These are phyloP conservation scores for Alexandromys fortis DNA, from an alignment of 2,113 vertebrate species.

Conservation along the genomic window DNA sequence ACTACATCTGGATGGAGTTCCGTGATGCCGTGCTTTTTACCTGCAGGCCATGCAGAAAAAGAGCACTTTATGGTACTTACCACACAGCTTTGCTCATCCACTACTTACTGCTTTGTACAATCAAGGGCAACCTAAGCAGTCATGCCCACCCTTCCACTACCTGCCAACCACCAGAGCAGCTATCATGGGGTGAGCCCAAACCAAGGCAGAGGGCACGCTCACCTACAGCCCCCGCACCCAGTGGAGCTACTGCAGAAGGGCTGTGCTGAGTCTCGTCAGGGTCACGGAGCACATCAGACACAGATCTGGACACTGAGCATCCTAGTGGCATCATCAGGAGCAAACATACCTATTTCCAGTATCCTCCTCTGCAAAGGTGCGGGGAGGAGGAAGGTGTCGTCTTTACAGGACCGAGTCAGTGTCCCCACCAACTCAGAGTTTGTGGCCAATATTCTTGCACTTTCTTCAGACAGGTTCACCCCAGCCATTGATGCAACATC, in stretches of 20 bases:
- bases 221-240: background rate
- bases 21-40: conserved; percentile 93
- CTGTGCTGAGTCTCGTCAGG: fast-evolving
- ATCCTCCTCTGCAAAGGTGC: conserved; percentile 91
- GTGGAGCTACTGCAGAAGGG: background rate
- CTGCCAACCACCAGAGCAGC: background rate
- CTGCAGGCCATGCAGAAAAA: conserved; percentile 80
- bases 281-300: fast-evolving
- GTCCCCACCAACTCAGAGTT: conserved; percentile 93
- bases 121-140: background rate
- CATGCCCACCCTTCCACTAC: background rate
- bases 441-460: conserved; percentile 93
- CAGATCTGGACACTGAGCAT: fast-evolving
- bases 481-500: conserved; percentile 96
- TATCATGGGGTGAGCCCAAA: background rate
- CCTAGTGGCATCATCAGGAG: background rate
- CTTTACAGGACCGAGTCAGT: conserved; percentile 94
- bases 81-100: too few relatives aligned
- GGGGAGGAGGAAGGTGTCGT: conserved; percentile 93
- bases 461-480: conserved; percentile 96
- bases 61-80: background rate
- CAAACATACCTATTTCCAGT: conserved; percentile 91
- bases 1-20: conserved; percentile 95
- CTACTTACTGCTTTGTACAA: background rate
- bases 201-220: background rate